Evolutionary conservation across 2,888 invertebrate genomes (phyloP).

Genomic region (Ommatoiulus sabulosus): DNA sequence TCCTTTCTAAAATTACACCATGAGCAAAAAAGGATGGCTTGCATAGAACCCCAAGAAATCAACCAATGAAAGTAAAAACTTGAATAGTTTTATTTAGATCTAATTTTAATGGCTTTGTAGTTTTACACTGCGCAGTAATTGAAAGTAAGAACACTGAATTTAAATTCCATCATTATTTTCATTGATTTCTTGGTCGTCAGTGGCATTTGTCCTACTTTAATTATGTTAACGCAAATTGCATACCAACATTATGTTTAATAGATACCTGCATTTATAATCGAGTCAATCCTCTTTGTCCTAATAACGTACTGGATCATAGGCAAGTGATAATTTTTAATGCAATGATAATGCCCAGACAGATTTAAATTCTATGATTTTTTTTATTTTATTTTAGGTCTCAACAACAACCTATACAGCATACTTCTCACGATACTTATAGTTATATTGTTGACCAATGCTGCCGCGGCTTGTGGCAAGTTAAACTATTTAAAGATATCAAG

Average conservation of each 20-base stretch:
- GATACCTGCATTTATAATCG: constrained; percentile 86
- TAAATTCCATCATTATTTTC: no score
- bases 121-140: no score
- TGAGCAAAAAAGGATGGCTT: no score
- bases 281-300: constrained; percentile 83
- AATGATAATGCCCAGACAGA: neutral
- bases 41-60: no score
- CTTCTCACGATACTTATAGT: constrained; percentile 77
- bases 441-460: constrained; percentile 85
- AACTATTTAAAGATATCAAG: neutral
- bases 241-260: constrained; percentile 66
- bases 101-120: no score
- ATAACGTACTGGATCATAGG: constrained; percentile 91
- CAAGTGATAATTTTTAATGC: constrained; percentile 67
- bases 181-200: no score
- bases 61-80: no score
- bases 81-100: neutral
- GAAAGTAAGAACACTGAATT: no score
- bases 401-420: constrained; percentile 75
- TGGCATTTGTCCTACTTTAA: no score
- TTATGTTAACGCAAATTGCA: no score
- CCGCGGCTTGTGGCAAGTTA: constrained; percentile 83
- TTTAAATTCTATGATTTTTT: neutral
- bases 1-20: no score
- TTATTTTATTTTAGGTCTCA: constrained; percentile 53